Base-by-base conservation (phyloP, 2,888 invertebrate genomes). In the Nomada flava region DNA sequence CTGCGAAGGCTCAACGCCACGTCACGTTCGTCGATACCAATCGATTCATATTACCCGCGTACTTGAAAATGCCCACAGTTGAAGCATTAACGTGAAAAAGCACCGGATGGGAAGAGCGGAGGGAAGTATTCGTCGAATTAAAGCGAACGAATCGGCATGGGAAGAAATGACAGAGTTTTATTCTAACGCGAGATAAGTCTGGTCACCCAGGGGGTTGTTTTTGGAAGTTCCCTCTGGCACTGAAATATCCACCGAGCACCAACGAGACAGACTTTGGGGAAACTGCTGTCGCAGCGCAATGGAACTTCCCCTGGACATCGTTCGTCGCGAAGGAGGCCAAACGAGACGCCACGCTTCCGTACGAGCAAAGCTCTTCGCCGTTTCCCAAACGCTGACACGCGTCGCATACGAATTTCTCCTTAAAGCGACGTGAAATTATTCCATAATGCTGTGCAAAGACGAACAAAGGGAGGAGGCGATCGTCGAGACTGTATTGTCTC, bases 111-210 rank as follows among this genome's bases (percentile, higher is more conserved):
- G 36, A 36, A 7, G 36, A 0, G 2, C 2, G 5, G n/a, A 36
- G 18, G 23, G 26, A 52, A 53, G n/a, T 47, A 67, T 18, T 23
- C 20, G 13, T 18, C 13, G 7, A 20, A 26, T 29, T 18, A 11
- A 36, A 15, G 52, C 44, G 68, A 63, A 78, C 50, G 68, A 57
- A 20, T 9, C 18, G 63, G 7, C 29, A 10, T n/a, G 69, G 57
- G 59, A 69, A 64, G 29, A 52, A 77, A 26, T 9, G 26, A 20
- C 18, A 3, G 4, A 13, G 44, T 55, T 69, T 47, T 50, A 36
- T 59, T 13, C 23, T 18, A 3, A 52, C 11, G 44, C 15, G 9
- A 23, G 36, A 26, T 62, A 55, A 78, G 47, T 79, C 69, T n/a
- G 18, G 7, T 5, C 15, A n/a, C 4, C 29, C 13, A 9, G 26